Evolutionary conservation across 2,888 invertebrate species (phyloP), one percentile per base, ranked within the genome.

Genomic region (Habrosyne pyritoides): DNA sequence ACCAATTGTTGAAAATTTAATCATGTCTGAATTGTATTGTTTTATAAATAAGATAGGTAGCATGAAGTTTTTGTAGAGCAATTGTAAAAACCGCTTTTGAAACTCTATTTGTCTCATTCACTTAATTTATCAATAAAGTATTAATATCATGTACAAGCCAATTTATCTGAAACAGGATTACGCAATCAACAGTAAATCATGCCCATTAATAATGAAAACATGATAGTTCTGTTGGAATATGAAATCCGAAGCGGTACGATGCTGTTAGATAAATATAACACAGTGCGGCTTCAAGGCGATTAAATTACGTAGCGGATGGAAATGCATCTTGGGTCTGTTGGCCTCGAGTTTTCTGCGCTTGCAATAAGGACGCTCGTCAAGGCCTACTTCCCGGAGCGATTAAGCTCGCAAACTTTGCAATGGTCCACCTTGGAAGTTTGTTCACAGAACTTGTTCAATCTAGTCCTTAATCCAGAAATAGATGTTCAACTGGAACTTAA

Each of bases 341-440:
- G 21, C 50, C 28, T 49, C 46, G 26, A 33, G 48, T 36, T n/a
- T n/a, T 48, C 36, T 26, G 21, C 42, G 33, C 3, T 21, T 64
- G 12, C 47, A 22, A 5, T 47, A 47, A 47, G 22, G 8, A 7
- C 33, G 18, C 18, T 18, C 6, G 8, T 18, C 42, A 42, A 42
- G 42, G 42, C 18, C 18, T 42, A 18, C 18, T 42, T 42, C 36
- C 36, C 7, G 5, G 36, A 14, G 18, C 42, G 18, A 36, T 36
- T 14, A 36, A 14, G 8, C 33, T 12, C 21, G n/a, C 24, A 24
- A n/a, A n/a, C n/a, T n/a, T n/a, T n/a, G 22, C 22, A 12, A 14
- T 14, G 12, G n/a, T n/a, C 1, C 14, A 14, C 42, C 42, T 14
- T 14, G 42, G 14, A 42, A 42, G 2, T 33, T 33, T 33, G 18